Evolutionary conservation across 2,113 vertebrate species (phyloP), one percentile per base, ranked within the genome.

Genomic region (Prinia subflava): DNA sequence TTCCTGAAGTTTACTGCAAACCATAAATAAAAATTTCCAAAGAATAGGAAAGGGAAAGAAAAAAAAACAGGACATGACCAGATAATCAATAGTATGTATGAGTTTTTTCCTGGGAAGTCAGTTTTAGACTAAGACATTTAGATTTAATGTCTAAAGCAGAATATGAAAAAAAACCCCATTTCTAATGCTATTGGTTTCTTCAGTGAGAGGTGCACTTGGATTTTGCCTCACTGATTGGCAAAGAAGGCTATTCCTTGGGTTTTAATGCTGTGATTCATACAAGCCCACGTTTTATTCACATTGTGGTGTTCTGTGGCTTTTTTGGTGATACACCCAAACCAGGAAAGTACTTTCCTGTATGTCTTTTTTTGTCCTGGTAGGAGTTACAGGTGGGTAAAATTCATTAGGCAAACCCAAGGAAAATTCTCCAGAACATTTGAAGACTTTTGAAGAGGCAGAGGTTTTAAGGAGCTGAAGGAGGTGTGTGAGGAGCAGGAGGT

Each of bases 51-150:
- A 55, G 21, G 71, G 16, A 25, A 82, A 50, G 50, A 46, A 82
- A 42, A 44, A 30, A 82, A 79, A 46, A 3, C 10, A 37, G 2
- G 35, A 7, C 59, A 20, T 53, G 27, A 59, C 44, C 44, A 63
- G 37, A 28, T 37, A 53, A 7, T 73, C 6, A 73, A 14, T 71
- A 47, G 4, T 14, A 5, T 52, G 31, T 15, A 16, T 71, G 6
- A 13, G 0, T 0, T 3, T 69, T 78, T 81, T 11, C 10, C 16
- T 39, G 13, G 16, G 18, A 49, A 62, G 10, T 78, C 1, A 0
- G 21, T 73, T 92, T 52, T 57, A 79, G 42, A 37, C 17, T 24
- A 57, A 75, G 30, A 71, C 13, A 9, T 87, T 79, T 63, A 44
- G 35, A 81, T 87, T 46, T 50, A 47, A 30, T 3, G 4, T 55